Conservation (phyloP, 2,797 vertebrate species). For the Xerus rutilus region DNA sequence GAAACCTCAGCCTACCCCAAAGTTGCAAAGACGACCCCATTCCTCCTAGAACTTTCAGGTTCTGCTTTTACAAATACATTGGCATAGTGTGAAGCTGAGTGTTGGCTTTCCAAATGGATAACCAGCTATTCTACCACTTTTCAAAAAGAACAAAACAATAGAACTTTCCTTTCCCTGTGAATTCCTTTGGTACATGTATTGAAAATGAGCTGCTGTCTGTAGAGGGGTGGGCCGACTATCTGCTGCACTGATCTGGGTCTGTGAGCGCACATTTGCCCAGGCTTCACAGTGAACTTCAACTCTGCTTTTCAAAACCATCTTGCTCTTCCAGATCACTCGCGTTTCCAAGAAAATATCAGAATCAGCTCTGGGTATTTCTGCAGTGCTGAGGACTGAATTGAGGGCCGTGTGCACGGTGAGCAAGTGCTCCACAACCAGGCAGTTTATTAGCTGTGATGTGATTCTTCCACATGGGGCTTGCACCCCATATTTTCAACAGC, state of each 20-base stretch:
- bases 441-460: fast-evolving
- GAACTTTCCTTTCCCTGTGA: neutral
- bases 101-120: neutral
- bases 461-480: neutral
- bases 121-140: neutral
- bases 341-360: neutral
- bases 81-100: fast-evolving
- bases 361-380: neutral
- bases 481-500: neutral
- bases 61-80: neutral
- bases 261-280: neutral
- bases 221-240: too few relatives aligned
- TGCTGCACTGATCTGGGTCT: neutral
- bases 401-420: neutral
- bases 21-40: neutral
- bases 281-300: neutral
- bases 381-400: neutral
- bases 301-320: neutral
- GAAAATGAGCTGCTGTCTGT: neutral
- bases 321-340: neutral
- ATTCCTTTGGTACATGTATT: neutral
- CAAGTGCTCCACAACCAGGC: neutral
- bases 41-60: neutral
- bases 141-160: neutral
- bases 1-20: neutral